A percentile compares a stretch with the other conserved stretches of the same genome.
Evolutionary conservation across 2,113 vertebrate species (phyloP).

Genomic region (Rostratula benghalensis): DNA sequence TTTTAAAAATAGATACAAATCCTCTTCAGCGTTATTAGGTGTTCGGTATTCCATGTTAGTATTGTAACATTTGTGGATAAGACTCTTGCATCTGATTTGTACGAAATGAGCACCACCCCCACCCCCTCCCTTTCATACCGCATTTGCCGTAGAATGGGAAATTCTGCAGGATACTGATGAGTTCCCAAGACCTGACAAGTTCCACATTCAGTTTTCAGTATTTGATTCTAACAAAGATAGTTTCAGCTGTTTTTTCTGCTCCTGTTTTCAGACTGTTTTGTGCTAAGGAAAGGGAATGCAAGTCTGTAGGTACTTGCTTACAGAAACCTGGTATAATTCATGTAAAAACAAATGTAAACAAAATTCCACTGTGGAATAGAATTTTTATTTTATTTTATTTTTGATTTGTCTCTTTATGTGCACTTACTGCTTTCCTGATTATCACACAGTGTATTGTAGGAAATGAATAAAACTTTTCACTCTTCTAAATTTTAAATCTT

Average conservation of each 20-base stretch:
- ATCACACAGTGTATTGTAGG: background rate
- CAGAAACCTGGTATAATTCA: too few species aligned
- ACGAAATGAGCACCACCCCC: background rate
- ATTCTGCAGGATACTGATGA: background rate
- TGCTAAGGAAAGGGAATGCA: background rate
- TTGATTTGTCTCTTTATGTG: background rate
- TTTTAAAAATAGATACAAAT: background rate
- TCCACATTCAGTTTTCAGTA: background rate
- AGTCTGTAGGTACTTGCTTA: background rate
- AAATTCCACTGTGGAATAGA: background rate
- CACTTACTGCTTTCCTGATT: background rate
- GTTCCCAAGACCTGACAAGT: background rate
- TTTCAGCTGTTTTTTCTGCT: background rate
- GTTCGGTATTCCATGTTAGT: background rate
- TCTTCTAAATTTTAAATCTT: background rate
- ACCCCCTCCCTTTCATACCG: accelerated
- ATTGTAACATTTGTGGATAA: background rate
- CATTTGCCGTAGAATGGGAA: background rate
- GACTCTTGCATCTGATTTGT: background rate
- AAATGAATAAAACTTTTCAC: background rate
- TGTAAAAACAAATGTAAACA: too few species aligned
- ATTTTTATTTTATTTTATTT: background rate
- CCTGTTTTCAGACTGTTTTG: background rate
- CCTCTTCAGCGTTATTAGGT: background rate
- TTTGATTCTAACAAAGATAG: background rate